A percentile compares a stretch with the other conserved stretches of the same genome.
phyloP scores from a whole-genome alignment of 2,113 vertebrate genomes.

The Anarhynchus alexandrinus region DNA sequence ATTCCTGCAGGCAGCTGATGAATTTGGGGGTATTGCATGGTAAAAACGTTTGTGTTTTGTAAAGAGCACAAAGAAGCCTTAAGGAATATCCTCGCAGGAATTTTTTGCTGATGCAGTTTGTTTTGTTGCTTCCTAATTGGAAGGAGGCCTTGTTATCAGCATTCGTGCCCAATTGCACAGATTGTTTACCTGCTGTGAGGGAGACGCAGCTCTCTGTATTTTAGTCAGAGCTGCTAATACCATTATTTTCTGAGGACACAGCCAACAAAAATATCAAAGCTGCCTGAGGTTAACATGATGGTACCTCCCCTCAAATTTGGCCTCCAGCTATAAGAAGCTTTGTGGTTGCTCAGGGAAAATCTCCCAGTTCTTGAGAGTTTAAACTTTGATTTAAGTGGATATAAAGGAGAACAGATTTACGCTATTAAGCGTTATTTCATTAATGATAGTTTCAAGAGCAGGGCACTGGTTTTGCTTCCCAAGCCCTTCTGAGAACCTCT shows the following conservation, averaged over 20 bases:
- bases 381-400: neutral
- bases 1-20: neutral
- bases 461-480: neutral
- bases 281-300: neutral
- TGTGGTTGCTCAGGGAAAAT: constrained; percentile 10
- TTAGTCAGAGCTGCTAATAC: neutral
- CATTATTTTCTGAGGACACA: constrained; percentile 6
- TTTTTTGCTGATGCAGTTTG: constrained; percentile 50
- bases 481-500: neutral
- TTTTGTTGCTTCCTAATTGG: constrained; percentile 50
- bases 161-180: constrained; percentile 33
- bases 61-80: constrained; percentile 4
- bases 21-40: neutral
- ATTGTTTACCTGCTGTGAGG: constrained; percentile 44
- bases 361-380: neutral
- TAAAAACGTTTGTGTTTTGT: neutral
- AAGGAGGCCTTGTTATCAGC: constrained; percentile 40
- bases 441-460: neutral
- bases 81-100: neutral
- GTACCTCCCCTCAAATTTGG: neutral
- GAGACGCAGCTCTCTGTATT: neutral
- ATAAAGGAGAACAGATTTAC: neutral
- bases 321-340: neutral
- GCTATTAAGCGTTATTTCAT: neutral
- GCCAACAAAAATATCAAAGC: constrained; percentile 12